A percentile compares a stretch with the other conserved stretches of the same genome.
phyloP scores from a whole-genome alignment of 2,888 invertebrate species.

The Yponomeuta evonymella region DNA sequence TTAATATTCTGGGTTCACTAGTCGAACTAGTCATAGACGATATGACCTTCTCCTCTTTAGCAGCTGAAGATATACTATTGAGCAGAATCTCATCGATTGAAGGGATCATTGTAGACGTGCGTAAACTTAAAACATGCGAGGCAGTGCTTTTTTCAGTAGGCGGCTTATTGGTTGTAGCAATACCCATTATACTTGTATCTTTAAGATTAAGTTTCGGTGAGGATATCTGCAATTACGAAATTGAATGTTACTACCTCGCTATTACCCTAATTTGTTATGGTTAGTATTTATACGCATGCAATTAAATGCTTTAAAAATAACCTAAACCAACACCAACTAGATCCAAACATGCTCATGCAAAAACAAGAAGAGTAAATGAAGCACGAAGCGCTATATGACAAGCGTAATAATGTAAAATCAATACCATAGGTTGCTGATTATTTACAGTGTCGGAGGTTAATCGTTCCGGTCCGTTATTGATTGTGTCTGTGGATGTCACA shows the following conservation, averaged over 20 bases:
- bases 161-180: conserved; percentile 63
- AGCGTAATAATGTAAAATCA: conserved; percentile 68
- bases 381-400: conserved; percentile 45
- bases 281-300: conserved; percentile 51
- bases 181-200: conserved; percentile 67
- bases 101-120: conserved; percentile 76
- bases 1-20: conserved; percentile 74
- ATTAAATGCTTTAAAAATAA: conserved; percentile 17
- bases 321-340: neutral
- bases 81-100: conserved; percentile 78
- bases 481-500: conserved; percentile 73
- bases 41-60: conserved; percentile 76
- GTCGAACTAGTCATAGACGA: conserved; percentile 70
- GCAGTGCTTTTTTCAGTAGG: conserved; percentile 72
- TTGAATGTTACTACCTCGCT: conserved; percentile 58
- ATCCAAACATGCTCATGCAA: conserved; percentile 33
- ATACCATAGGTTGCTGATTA: conserved; percentile 74
- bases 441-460: conserved; percentile 74
- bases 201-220: conserved; percentile 72
- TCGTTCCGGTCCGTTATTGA: conserved; percentile 76
- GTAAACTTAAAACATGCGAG: conserved; percentile 75
- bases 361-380: conserved; percentile 13
- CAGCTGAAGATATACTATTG: conserved; percentile 77
- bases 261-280: conserved; percentile 44
- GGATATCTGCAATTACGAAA: conserved; percentile 73